phyloP scores from a whole-genome alignment of 2,797 vertebrate genomes.

The Linurgus olivaceus region DNA sequence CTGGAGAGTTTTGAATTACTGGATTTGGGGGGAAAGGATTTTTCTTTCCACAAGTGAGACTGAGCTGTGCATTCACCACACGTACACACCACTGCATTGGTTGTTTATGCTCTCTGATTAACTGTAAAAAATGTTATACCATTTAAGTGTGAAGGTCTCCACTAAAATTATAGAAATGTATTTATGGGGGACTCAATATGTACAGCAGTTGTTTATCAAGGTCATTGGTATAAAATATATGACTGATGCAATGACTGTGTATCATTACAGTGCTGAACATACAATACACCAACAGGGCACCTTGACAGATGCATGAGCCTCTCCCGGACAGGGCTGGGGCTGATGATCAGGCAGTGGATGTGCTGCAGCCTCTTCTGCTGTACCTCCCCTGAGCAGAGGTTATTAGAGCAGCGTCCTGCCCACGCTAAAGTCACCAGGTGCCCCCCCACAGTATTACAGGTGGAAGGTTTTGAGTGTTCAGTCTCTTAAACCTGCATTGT shows the following conservation, averaged over 20 bases:
- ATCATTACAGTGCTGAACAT: neutral
- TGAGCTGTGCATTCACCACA: slow-evolving; percentile 25
- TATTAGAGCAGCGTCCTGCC: neutral
- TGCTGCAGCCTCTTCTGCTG: neutral
- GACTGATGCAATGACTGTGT: slow-evolving; percentile 1
- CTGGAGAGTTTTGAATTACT: slow-evolving; percentile 43
- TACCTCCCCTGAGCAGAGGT: neutral
- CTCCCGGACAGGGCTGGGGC: neutral
- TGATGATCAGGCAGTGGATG: neutral
- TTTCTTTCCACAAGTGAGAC: neutral
- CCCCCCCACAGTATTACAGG: no score
- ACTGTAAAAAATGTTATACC: slow-evolving; percentile 44
- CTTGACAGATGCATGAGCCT: neutral
- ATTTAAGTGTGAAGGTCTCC: slow-evolving; percentile 51
- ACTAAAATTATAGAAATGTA: slow-evolving; percentile 53
- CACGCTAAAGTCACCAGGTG: neutral
- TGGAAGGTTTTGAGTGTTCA: neutral
- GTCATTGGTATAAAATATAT: slow-evolving; percentile 49
- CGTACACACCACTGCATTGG: neutral
- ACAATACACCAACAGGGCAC: neutral
- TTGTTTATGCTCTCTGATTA: slow-evolving; percentile 47
- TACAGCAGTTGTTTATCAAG: slow-evolving; percentile 58
- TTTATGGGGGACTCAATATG: slow-evolving; percentile 43
- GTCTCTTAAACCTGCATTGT: neutral
- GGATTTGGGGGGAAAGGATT: neutral